phyloP scores from a whole-genome alignment of 2,888 invertebrate species.

The Philonicus albiceps region DNA sequence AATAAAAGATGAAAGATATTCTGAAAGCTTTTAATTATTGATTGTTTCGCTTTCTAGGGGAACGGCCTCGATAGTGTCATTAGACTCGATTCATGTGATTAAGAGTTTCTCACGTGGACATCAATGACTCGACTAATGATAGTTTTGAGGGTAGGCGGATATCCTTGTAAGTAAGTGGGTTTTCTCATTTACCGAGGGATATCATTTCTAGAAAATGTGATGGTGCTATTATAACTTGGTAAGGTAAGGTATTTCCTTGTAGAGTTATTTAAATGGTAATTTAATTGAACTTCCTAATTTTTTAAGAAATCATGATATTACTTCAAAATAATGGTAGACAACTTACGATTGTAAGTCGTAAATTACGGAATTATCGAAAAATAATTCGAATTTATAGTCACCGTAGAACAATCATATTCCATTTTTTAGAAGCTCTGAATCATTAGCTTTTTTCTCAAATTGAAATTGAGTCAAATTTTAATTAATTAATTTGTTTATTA shows the following conservation, averaged over 20 bases:
- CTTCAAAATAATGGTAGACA: too few relatives aligned
- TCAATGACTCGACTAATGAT: not conserved
- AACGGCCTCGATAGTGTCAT: not conserved
- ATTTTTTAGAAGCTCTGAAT: too few relatives aligned
- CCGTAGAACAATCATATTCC: too few relatives aligned
- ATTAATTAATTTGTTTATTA: too few relatives aligned
- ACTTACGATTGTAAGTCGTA: too few relatives aligned
- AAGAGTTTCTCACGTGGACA: not conserved
- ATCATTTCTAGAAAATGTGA: not conserved
- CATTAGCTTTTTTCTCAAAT: too few relatives aligned
- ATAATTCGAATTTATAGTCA: too few relatives aligned
- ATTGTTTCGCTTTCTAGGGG: not conserved
- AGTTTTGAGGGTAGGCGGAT: not conserved
- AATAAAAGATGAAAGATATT: constrained; percentile 6
- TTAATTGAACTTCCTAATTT: not conserved
- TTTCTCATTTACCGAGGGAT: not conserved
- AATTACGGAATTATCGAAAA: too few relatives aligned
- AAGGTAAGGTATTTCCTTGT: not conserved
- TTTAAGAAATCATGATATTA: not conserved
- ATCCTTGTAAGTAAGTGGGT: not conserved
- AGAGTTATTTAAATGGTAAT: not conserved
- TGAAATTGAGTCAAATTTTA: too few relatives aligned
- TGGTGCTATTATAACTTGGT: not conserved
- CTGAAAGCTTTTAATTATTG: not conserved
- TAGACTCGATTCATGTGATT: not conserved